Percentiles rank a stretch among this genome's conserved stretches.
Conservation (phyloP, 1,140 invertebrate genomes). For the Calycopis cecrops region DNA sequence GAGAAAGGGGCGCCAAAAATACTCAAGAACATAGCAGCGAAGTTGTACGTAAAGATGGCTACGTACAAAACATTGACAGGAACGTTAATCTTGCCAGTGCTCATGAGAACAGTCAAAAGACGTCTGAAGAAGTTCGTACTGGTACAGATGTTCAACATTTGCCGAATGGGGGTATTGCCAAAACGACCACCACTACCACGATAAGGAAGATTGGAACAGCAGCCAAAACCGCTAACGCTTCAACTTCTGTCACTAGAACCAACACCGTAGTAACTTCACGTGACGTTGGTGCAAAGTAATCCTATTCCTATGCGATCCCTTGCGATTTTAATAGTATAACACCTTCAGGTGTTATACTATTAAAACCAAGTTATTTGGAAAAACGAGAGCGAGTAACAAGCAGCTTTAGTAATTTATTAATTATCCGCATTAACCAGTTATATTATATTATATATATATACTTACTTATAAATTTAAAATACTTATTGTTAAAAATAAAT, state of each 20-base stretch:
- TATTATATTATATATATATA: no score
- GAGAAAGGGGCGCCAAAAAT: slow-evolving; percentile 43
- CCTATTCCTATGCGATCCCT: background rate
- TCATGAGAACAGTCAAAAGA: slow-evolving; percentile 48
- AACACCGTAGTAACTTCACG: slow-evolving; percentile 54
- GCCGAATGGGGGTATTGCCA: slow-evolving; percentile 53
- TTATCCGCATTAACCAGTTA: no score
- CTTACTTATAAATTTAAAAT: no score
- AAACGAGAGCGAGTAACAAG: no score
- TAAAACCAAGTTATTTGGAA: no score
- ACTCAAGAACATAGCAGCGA: slow-evolving; percentile 42
- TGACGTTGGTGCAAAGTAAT: slow-evolving; percentile 61
- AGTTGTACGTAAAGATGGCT: slow-evolving; percentile 47
- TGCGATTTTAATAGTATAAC: no score
- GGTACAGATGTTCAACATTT: slow-evolving; percentile 54
- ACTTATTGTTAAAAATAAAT: no score
- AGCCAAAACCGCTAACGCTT: slow-evolving; percentile 50
- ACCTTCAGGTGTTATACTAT: no score
- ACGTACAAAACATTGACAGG: slow-evolving; percentile 48
- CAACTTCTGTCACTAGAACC: slow-evolving; percentile 48
- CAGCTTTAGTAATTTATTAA: no score
- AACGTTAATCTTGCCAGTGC: slow-evolving; percentile 46
- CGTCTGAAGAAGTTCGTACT: slow-evolving; percentile 51
- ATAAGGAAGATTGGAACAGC: slow-evolving; percentile 54
- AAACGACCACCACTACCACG: slow-evolving; percentile 60